Percentiles rank a stretch among this genome's conserved stretches.
Evolutionary conservation across 2,113 vertebrate species (phyloP).

Genomic region (Pavo muticus): DNA sequence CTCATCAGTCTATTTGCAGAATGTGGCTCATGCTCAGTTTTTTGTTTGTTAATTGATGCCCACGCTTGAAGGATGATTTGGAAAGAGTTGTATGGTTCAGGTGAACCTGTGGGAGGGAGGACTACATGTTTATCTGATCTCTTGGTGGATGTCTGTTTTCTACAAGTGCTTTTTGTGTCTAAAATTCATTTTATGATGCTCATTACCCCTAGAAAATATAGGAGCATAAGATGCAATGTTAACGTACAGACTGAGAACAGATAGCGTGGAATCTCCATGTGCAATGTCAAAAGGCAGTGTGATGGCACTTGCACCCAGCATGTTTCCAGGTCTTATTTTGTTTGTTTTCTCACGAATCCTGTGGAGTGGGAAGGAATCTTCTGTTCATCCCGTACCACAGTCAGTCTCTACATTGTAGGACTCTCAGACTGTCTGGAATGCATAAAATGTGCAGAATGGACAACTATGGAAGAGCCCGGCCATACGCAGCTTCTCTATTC

Average conservation of each 20-base stretch:
- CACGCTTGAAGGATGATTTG: background rate
- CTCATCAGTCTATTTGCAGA: slow-evolving; percentile 51
- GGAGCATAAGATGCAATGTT: background rate
- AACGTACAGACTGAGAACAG: background rate
- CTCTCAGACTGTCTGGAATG: background rate
- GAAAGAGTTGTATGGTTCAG: background rate
- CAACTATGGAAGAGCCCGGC: background rate
- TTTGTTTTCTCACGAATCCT: background rate
- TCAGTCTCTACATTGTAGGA: background rate
- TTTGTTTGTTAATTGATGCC: background rate
- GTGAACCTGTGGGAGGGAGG: slow-evolving; percentile 12
- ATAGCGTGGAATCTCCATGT: background rate
- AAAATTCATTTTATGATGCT: background rate
- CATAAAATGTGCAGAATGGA: background rate
- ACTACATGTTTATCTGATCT: background rate
- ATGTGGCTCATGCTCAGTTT: slow-evolving; percentile 36
- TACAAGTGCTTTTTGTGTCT: background rate
- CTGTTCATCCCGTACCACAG: background rate
- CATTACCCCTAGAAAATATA: background rate
- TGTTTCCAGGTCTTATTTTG: background rate
- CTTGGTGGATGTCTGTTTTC: background rate
- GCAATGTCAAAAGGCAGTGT: background rate
- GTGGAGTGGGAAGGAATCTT: background rate
- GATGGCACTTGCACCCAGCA: background rate
- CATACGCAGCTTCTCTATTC: background rate